Evolutionary conservation across 2,797 vertebrate genomes (phyloP).

Genomic region (Typhlichthys eigenmanni): DNA sequence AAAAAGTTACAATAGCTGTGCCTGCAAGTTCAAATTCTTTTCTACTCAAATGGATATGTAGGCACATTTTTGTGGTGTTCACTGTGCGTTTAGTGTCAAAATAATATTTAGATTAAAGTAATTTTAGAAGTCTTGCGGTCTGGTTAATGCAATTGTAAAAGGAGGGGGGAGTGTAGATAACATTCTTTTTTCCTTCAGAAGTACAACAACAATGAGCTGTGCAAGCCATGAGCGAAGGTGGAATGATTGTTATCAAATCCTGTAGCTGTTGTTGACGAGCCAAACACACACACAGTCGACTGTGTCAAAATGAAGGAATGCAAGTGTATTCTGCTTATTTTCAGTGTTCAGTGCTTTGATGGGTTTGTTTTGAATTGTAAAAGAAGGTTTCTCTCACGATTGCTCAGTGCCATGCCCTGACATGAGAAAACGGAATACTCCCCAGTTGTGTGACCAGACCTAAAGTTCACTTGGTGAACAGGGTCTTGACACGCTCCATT

Average conservation of each 20-base stretch:
- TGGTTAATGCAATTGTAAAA: neutral
- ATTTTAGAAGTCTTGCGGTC: neutral
- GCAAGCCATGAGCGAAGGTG: neutral
- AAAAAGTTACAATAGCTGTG: too few relatives aligned
- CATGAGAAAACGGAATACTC: too few relatives aligned
- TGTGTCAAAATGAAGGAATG: conserved; percentile 13
- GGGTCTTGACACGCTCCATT: too few relatives aligned
- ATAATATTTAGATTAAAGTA: conserved; percentile 10
- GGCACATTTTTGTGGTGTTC: conserved; percentile 4
- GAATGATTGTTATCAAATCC: conserved; percentile 3
- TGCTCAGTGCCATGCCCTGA: conserved; percentile 2
- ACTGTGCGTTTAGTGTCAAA: conserved; percentile 1
- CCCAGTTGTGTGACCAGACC: too few relatives aligned
- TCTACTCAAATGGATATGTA: too few relatives aligned
- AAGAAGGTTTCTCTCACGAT: conserved; percentile 19
- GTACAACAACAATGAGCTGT: neutral
- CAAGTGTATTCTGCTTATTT: conserved; percentile 22
- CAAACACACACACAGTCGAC: neutral
- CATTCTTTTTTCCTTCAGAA: too few relatives aligned
- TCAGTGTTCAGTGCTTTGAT: conserved; percentile 8
- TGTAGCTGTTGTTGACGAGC: neutral
- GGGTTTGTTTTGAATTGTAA: conserved; percentile 17
- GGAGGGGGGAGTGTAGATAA: neutral
- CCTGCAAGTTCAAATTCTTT: too few relatives aligned
- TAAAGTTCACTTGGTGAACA: too few relatives aligned